Evolutionary conservation across 2,888 invertebrate species (phyloP).

Genomic region (Horisme vitalbata): DNA sequence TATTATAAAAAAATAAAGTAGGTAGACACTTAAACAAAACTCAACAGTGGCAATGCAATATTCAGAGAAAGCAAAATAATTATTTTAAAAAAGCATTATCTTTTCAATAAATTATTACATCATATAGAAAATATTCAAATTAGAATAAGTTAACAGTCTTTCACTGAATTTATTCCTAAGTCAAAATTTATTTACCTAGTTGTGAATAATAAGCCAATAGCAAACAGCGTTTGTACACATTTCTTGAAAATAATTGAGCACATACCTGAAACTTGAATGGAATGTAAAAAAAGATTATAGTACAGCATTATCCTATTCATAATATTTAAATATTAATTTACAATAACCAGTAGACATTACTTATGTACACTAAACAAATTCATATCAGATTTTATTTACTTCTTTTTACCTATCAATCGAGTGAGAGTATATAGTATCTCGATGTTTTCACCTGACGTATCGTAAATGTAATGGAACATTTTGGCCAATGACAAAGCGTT

Average conservation of each 20-base stretch:
- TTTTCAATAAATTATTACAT: no score
- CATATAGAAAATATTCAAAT: background rate
- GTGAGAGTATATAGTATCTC: no score
- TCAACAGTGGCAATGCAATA: background rate
- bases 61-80: background rate
- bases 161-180: conserved; percentile 10
- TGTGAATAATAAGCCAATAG: background rate
- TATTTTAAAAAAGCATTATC: no score
- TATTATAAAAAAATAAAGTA: conserved; percentile 19
- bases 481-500: no score
- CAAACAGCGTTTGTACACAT: conserved; percentile 9
- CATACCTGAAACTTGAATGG: conserved; percentile 13
- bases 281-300: conserved; percentile 25
- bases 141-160: conserved; percentile 10
- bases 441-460: no score
- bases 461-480: no score
- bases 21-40: background rate
- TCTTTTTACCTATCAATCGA: no score
- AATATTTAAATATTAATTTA: conserved; percentile 26
- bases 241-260: conserved; percentile 22
- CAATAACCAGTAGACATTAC: conserved; percentile 22
- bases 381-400: conserved; percentile 11
- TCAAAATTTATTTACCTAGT: background rate
- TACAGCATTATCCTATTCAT: conserved; percentile 25
- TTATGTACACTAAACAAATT: conserved; percentile 30